Evolutionary conservation across 2,113 vertebrate species (phyloP).

Genomic region (Psammodynastes pulverulentus): DNA sequence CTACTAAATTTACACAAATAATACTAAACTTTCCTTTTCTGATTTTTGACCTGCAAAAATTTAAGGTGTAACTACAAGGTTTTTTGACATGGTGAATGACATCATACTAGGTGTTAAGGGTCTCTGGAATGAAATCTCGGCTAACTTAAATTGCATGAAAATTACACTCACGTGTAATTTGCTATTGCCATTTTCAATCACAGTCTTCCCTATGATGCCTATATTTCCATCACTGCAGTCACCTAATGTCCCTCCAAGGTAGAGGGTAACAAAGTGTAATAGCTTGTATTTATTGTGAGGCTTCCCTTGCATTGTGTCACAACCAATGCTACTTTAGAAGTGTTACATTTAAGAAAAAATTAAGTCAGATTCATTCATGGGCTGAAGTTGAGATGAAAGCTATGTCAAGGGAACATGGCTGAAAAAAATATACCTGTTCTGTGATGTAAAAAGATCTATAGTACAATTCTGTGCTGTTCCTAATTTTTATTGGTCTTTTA

Average conservation of each 20-base stretch:
- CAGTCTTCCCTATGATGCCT: not conserved
- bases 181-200: not conserved
- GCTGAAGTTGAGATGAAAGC: not conserved
- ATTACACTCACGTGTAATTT: not conserved
- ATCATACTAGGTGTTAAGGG: not conserved
- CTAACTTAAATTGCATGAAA: not conserved
- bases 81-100: constrained; percentile 18
- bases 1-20: constrained; percentile 12
- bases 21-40: not conserved
- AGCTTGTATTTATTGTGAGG: not conserved
- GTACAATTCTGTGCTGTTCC: not conserved
- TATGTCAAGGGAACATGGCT: not conserved
- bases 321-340: not conserved
- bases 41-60: not conserved
- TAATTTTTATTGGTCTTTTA: not conserved
- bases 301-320: not conserved
- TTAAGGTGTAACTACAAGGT: not conserved
- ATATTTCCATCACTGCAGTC: not conserved
- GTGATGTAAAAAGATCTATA: not conserved
- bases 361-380: not conserved
- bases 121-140: not conserved
- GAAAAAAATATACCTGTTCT: not conserved
- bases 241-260: not conserved
- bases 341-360: not conserved
- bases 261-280: not conserved